These are phyloP conservation scores for Malthinus flaveolus DNA, from an alignment of 2,888 invertebrate species.

Conservation along the genomic window DNA sequence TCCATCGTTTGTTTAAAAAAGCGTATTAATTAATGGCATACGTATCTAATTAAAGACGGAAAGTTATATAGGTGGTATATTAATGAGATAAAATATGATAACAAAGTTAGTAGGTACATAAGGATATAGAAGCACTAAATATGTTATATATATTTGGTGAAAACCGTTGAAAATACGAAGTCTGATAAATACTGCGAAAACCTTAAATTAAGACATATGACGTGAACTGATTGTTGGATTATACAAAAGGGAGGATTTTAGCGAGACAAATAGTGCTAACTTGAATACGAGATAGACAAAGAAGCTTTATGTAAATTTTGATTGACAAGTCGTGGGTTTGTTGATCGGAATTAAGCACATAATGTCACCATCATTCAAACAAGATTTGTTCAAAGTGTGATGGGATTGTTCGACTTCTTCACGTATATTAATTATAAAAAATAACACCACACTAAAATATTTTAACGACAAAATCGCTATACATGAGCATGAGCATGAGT, in stretches of 20 bases:
- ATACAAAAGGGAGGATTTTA: slow-evolving; percentile 27
- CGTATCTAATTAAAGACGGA: no score
- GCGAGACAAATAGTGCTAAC: slow-evolving; percentile 20
- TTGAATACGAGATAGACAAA: slow-evolving; percentile 23
- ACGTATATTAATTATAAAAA: no score
- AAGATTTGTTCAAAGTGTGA: slow-evolving; percentile 32
- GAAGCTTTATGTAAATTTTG: slow-evolving; percentile 30
- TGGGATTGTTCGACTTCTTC: no score
- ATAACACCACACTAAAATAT: no score
- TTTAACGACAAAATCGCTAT: no score
- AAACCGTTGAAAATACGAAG: slow-evolving; percentile 31
- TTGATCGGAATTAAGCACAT: slow-evolving; percentile 36
- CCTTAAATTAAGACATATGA: slow-evolving; percentile 37
- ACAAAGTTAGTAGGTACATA: slow-evolving; percentile 10
- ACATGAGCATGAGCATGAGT: no score
- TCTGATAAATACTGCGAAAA: slow-evolving; percentile 36
- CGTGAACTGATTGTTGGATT: slow-evolving; percentile 39
- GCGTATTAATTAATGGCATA: no score
- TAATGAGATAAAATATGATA: background rate
- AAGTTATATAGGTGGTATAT: no score
- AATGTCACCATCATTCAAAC: slow-evolving; percentile 29
- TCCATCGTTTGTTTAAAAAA: no score
- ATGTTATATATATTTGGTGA: slow-evolving; percentile 28
- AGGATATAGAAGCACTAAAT: slow-evolving; percentile 18
- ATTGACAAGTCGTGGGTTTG: slow-evolving; percentile 27